Conservation (phyloP, 2,888 invertebrate species). For the Tenthredo amoena region DNA sequence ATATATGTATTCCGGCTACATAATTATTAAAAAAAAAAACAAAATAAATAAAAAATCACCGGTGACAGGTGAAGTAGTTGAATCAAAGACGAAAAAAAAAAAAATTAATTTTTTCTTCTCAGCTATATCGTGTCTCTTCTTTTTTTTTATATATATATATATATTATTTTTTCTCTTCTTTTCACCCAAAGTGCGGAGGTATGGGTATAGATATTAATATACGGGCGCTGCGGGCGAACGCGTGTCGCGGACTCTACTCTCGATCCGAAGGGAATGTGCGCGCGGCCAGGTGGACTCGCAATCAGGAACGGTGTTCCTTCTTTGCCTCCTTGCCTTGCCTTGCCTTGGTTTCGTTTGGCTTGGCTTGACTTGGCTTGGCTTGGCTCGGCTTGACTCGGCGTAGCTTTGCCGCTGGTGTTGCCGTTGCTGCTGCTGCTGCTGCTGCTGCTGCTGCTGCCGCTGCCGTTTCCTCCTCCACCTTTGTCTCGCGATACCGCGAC, state of each 20-base stretch:
- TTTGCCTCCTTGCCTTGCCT: background rate
- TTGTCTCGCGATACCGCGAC: constrained; percentile 15
- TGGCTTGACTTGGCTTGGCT: background rate
- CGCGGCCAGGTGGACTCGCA: constrained; percentile 60
- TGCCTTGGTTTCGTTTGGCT: background rate
- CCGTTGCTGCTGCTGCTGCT: background rate
- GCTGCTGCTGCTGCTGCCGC: background rate
- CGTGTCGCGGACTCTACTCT: constrained; percentile 72
- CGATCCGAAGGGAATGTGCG: constrained; percentile 67
- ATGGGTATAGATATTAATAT: background rate
- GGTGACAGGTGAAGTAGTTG: background rate
- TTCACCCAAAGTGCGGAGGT: background rate
- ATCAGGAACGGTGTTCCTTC: constrained; percentile 39
- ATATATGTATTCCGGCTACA: no score
- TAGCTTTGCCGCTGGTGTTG: background rate
- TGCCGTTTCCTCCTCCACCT: constrained; percentile 14
- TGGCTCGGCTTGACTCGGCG: background rate
- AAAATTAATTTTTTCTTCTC: background rate
- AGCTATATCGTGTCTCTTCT: background rate
- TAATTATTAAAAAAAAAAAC: no score
- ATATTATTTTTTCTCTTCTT: background rate
- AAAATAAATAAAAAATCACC: no score
- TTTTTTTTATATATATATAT: background rate
- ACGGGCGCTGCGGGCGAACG: constrained; percentile 62
- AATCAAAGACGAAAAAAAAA: background rate